Percentiles rank a stretch among this genome's conserved stretches.
These are phyloP conservation scores for Tromatobia lineatoria DNA, from an alignment of 2,888 invertebrate genomes.

Conservation along the genomic window DNA sequence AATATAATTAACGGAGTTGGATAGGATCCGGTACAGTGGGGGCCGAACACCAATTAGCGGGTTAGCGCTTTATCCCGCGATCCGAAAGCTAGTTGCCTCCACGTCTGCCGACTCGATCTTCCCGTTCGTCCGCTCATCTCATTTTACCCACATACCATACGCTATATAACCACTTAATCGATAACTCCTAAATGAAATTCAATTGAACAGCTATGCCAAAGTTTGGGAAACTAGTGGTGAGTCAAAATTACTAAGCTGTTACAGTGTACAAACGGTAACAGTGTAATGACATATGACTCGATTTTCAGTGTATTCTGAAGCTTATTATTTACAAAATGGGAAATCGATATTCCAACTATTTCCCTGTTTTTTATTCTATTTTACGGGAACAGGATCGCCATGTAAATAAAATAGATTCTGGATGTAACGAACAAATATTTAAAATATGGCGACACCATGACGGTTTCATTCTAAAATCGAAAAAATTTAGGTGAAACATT, in stretches of 20 bases:
- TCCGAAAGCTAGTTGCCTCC: constrained; percentile 63
- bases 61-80: constrained; percentile 76
- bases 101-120: constrained; percentile 60
- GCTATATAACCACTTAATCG: constrained; percentile 55
- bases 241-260: background rate
- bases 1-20: constrained; percentile 77
- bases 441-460: too few relatives aligned
- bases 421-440: too few relatives aligned
- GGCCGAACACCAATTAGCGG: constrained; percentile 78
- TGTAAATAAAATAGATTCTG: too few relatives aligned
- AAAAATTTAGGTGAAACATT: too few relatives aligned
- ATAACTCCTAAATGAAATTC: constrained; percentile 57
- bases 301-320: background rate
- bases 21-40: constrained; percentile 61
- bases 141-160: constrained; percentile 26
- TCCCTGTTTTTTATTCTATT: too few relatives aligned
- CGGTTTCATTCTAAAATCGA: too few relatives aligned
- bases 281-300: background rate
- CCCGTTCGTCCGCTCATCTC: constrained; percentile 43
- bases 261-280: background rate
- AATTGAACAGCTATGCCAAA: constrained; percentile 35
- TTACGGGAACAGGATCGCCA: too few relatives aligned
- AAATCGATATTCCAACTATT: background rate
- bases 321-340: background rate
- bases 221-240: constrained; percentile 9